phyloP scores from a whole-genome alignment of 1,140 invertebrate species.

The Tetranychus cinnabarinus region DNA sequence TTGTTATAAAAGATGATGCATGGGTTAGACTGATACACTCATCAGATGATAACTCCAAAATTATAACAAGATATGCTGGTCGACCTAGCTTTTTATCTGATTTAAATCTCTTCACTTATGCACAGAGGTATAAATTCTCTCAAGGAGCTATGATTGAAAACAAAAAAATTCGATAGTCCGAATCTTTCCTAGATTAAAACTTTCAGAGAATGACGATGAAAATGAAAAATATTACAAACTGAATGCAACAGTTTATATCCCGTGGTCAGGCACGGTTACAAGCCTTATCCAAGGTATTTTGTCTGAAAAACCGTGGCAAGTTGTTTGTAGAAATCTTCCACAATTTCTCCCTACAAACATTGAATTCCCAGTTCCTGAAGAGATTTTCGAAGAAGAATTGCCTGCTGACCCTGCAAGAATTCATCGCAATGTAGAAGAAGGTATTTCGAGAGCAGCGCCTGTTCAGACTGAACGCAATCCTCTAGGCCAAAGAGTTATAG shows the following conservation, averaged over 20 bases:
- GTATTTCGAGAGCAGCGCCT: neutral
- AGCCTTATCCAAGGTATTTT: neutral
- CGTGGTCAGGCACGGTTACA: neutral
- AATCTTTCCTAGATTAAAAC: too few species aligned
- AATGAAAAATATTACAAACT: neutral
- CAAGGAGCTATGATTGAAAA: too few species aligned
- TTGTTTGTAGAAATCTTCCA: neutral
- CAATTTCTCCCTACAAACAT: neutral
- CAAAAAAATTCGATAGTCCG: too few species aligned
- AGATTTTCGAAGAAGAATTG: neutral
- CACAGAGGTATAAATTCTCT: too few species aligned
- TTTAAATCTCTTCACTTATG: too few species aligned
- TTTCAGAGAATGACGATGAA: too few species aligned
- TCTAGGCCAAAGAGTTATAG: neutral
- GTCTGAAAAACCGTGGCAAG: neutral
- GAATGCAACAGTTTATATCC: neutral
- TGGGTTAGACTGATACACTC: neutral
- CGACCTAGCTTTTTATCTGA: too few species aligned
- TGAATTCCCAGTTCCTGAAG: neutral
- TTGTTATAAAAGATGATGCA: neutral
- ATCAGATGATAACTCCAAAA: too few species aligned
- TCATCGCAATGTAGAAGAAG: neutral
- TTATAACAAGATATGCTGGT: too few species aligned
- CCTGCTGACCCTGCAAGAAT: neutral
- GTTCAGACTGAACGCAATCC: too few species aligned